These are phyloP conservation scores for Eriosoma lanigerum DNA, from an alignment of 1,140 invertebrate genomes.

Conservation along the genomic window DNA sequence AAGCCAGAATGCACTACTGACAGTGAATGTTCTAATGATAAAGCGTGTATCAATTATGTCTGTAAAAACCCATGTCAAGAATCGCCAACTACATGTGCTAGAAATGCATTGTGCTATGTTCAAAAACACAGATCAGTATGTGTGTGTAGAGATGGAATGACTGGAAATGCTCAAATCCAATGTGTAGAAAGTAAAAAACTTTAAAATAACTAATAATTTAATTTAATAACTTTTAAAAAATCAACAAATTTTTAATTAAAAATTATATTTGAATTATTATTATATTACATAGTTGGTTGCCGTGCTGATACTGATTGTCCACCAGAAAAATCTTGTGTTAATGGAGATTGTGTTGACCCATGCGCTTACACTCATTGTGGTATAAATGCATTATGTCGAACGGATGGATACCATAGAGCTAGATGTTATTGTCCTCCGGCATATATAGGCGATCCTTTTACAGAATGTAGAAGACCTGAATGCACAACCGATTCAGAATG, in stretches of 20 bases:
- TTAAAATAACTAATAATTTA: too few species aligned
- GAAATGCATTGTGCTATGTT: conserved; percentile 78
- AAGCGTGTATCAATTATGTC: conserved; percentile 76
- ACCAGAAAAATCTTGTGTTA: conserved; percentile 78
- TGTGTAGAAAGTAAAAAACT: conserved; percentile 78
- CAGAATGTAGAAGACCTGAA: conserved; percentile 75
- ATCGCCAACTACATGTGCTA: conserved; percentile 69
- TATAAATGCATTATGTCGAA: conserved; percentile 74
- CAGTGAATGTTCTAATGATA: conserved; percentile 79
- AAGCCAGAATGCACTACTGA: conserved; percentile 78
- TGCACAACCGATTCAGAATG: conserved; percentile 75
- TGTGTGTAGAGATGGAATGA: conserved; percentile 78
- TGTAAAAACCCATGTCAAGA: conserved; percentile 77
- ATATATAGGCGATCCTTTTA: conserved; percentile 74
- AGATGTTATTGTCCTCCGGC: conserved; percentile 77
- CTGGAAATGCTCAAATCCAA: conserved; percentile 78
- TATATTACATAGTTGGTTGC: conserved; percentile 71
- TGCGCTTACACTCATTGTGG: conserved; percentile 81
- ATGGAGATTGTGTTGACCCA: conserved; percentile 78
- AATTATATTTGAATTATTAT: not conserved
- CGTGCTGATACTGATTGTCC: conserved; percentile 81
- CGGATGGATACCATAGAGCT: conserved; percentile 71
- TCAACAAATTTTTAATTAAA: not conserved
- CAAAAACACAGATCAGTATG: conserved; percentile 81
- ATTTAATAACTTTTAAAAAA: conserved; percentile 31